Evolutionary conservation across 1,140 invertebrate species (phyloP), one percentile per base, ranked within the genome.

Genomic region (Steinernema khuongi): DNA sequence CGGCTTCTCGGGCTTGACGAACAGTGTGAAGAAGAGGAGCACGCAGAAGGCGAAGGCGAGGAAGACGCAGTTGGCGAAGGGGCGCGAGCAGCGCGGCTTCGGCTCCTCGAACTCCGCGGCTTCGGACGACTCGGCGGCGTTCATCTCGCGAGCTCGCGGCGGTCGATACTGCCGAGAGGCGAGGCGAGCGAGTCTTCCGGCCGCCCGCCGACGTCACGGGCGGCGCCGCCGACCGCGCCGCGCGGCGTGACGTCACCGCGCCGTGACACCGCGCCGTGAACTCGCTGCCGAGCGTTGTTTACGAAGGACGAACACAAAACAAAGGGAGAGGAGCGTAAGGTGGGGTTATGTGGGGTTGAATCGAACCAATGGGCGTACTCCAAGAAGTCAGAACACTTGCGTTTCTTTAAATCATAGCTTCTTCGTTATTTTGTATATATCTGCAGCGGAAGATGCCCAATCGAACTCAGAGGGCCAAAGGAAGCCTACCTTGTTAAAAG

Each of bases 11-110:
- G 50, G 50, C 4, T 22, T 14, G 50, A 60, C 19, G 50, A 60
- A 60, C 4, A 60, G 50, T 22, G 50, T 60, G 50, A 60, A 60
- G 22, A 60, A 60, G 50, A 60, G 7, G 50, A 60, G 50, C 4
- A 60, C 14, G 7, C 7, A 22, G 50, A 60, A 60, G 50, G 50
- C 50, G 50, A 60, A 17, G 50, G 26, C 26, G 7, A 60, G 50
- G 50, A 60, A 60, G 50, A 60, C 50, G 50, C 50, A 60, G 19
- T 60, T 60, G 50, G 50, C 50, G 4, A 60, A 14, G 2, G 50
- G 50, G 11, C 50, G 50, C 4, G 7, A 14, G 22, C 50, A 60
- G 7, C 26, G 50, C 50, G 50, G 7, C 19, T 22, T 60, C n/a
- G n/a, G n/a, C 7, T 60, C 19, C 26, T 60, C 50, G 50, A 22